These are phyloP conservation scores for Calidris pugnax DNA, from an alignment of 2,113 vertebrate genomes.

Conservation along the genomic window DNA sequence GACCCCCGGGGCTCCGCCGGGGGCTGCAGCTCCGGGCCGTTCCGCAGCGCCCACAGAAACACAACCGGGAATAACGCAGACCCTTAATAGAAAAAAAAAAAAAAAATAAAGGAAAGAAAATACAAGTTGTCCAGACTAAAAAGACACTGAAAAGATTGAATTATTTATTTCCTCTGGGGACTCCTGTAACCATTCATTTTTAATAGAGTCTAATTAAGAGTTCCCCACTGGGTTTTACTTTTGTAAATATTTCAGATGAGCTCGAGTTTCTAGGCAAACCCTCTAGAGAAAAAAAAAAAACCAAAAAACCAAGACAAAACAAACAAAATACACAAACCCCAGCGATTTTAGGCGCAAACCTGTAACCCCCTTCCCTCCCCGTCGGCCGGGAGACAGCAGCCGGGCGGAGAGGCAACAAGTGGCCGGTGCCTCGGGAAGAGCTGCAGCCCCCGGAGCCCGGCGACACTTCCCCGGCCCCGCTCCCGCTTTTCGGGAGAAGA, in stretches of 20 bases:
- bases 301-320: no score
- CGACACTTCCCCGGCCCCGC: accelerated
- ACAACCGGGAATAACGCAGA: not conserved
- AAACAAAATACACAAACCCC: no score
- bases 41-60: not conserved
- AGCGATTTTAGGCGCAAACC: not conserved
- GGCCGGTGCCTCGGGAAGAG: not conserved
- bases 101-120: no score
- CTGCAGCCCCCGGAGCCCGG: not conserved
- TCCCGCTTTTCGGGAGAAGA: accelerated
- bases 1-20: not conserved
- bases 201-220: slow-evolving; percentile 32
- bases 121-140: not conserved
- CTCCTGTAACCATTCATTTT: slow-evolving; percentile 39
- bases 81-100: not conserved
- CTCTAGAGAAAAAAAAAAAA: not conserved
- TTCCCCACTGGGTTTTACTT: not conserved
- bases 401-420: slow-evolving; percentile 32
- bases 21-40: no score
- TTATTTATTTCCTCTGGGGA: slow-evolving; percentile 41
- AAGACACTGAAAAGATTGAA: not conserved
- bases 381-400: not conserved
- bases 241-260: slow-evolving; percentile 12
- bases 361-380: not conserved
- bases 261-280: not conserved